Conservation (phyloP, 2,888 invertebrate species). For the Xylota sylvarum region DNA sequence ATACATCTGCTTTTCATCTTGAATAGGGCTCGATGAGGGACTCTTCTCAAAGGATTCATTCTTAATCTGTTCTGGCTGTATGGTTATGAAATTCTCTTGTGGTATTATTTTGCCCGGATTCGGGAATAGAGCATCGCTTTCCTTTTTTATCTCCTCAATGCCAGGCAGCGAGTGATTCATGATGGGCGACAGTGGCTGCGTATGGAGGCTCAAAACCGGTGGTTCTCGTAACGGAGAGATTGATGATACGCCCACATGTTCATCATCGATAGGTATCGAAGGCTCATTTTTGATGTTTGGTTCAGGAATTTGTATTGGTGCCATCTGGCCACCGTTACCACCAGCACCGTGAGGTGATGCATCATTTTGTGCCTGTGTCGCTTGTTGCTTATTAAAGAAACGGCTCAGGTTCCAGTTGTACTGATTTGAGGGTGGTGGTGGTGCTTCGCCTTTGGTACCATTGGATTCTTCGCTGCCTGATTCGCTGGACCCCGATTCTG, state of each 20-base stretch:
- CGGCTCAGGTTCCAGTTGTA: slow-evolving; percentile 82
- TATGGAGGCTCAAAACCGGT: slow-evolving; percentile 76
- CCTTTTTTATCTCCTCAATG: slow-evolving; percentile 82
- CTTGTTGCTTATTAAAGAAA: slow-evolving; percentile 81
- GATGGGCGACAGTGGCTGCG: slow-evolving; percentile 79
- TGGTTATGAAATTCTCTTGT: slow-evolving; percentile 79
- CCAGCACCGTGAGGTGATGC: slow-evolving; percentile 79
- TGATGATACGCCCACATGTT: slow-evolving; percentile 78
- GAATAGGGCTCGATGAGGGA: slow-evolving; percentile 79
- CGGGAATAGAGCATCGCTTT: slow-evolving; percentile 78
- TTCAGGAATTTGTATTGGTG: slow-evolving; percentile 68
- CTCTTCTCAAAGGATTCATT: slow-evolving; percentile 80
- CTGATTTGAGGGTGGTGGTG: slow-evolving; percentile 81
- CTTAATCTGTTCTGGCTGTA: slow-evolving; percentile 83
- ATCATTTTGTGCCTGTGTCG: slow-evolving; percentile 78
- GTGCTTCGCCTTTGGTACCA: slow-evolving; percentile 80
- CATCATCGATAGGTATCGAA: slow-evolving; percentile 80
- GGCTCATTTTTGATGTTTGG: slow-evolving; percentile 79
- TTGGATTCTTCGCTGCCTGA: slow-evolving; percentile 83
- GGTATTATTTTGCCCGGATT: slow-evolving; percentile 77
- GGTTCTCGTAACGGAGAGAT: slow-evolving; percentile 77
- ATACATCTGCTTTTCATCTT: slow-evolving; percentile 77
- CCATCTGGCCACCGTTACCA: slow-evolving; percentile 32
- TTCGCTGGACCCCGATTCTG: slow-evolving; percentile 83
- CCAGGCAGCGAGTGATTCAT: slow-evolving; percentile 68